A percentile compares a stretch with the other conserved stretches of the same genome.
phyloP scores from a whole-genome alignment of 2,113 vertebrate species.

The Carassius gibelio region DNA sequence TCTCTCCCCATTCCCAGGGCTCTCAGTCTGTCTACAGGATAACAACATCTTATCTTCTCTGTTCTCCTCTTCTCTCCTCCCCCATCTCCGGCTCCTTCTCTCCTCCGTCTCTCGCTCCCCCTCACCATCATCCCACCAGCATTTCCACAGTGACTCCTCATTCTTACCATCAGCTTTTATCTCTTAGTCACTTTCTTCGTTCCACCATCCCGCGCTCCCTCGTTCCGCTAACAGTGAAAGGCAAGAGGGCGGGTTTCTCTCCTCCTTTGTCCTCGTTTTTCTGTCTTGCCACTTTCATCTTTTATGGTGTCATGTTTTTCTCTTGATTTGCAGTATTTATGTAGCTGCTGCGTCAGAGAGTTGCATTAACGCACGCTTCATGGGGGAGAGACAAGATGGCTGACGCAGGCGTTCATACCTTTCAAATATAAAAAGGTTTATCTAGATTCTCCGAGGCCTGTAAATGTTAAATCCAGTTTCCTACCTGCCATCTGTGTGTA shows the following conservation, averaged over 20 bases:
- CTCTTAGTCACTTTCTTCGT: slow-evolving; percentile 53
- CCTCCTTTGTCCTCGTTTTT: slow-evolving; percentile 53
- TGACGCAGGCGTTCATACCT: slow-evolving; percentile 52
- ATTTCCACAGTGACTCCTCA: slow-evolving; percentile 52
- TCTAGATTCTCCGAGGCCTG: slow-evolving; percentile 5
- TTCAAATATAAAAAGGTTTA: not conserved
- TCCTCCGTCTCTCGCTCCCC: slow-evolving; percentile 48
- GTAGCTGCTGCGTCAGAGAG: slow-evolving; percentile 72
- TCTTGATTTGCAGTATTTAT: slow-evolving; percentile 71
- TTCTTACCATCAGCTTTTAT: slow-evolving; percentile 51
- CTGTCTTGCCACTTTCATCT: slow-evolving; percentile 35
- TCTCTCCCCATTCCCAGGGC: slow-evolving; percentile 40
- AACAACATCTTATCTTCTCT: slow-evolving; percentile 60
- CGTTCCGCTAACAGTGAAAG: slow-evolving; percentile 22
- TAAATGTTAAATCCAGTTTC: not conserved
- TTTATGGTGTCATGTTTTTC: slow-evolving; percentile 51
- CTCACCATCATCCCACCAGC: slow-evolving; percentile 49
- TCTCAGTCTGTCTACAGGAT: slow-evolving; percentile 52
- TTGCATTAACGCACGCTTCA: slow-evolving; percentile 31
- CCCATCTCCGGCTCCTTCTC: not conserved
- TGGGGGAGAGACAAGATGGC: slow-evolving; percentile 67
- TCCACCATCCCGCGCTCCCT: slow-evolving; percentile 22
- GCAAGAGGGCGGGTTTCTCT: slow-evolving; percentile 17
- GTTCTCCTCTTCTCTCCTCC: slow-evolving; percentile 40
- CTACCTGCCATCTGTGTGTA: not conserved